A percentile compares a stretch with the other conserved stretches of the same genome.
Evolutionary conservation across 2,797 vertebrate species (phyloP).

Genomic region (Dromococcyx pavoninus): DNA sequence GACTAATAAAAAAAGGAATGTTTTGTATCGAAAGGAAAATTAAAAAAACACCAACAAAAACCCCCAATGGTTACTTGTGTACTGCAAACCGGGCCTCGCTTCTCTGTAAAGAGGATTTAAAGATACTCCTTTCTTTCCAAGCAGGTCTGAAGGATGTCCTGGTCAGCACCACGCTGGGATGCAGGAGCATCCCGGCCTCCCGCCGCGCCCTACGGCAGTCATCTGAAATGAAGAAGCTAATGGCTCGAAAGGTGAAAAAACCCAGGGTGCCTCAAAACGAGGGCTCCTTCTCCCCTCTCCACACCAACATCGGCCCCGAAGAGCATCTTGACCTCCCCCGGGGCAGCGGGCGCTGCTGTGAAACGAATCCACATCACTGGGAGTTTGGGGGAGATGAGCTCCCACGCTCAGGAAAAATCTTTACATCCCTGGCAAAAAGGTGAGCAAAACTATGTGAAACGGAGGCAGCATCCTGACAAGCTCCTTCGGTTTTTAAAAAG

Average conservation of each 20-base stretch:
- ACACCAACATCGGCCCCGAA: fast-evolving
- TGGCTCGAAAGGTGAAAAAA: not conserved
- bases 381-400: not conserved
- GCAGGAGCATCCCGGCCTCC: not conserved
- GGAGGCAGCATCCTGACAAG: not conserved
- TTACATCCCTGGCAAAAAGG: not conserved
- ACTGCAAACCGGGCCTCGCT: constrained; percentile 37
- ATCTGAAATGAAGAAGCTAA: constrained; percentile 33
- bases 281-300: not conserved
- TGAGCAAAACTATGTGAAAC: not conserved
- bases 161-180: not conserved
- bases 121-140: constrained; percentile 39
- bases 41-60: not conserved
- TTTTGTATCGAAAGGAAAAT: constrained; percentile 53
- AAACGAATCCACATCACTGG: not conserved
- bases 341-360: not conserved
- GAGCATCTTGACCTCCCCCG: not conserved
- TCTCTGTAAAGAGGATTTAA: not conserved
- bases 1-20: constrained; percentile 73
- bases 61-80: constrained; percentile 20
- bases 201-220: not conserved
- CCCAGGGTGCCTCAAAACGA: not conserved
- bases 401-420: not conserved
- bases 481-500: not conserved
- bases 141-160: constrained; percentile 1